These are phyloP conservation scores for Drosophila rufa DNA, from an alignment of 1,140 invertebrate species.

Conservation along the genomic window DNA sequence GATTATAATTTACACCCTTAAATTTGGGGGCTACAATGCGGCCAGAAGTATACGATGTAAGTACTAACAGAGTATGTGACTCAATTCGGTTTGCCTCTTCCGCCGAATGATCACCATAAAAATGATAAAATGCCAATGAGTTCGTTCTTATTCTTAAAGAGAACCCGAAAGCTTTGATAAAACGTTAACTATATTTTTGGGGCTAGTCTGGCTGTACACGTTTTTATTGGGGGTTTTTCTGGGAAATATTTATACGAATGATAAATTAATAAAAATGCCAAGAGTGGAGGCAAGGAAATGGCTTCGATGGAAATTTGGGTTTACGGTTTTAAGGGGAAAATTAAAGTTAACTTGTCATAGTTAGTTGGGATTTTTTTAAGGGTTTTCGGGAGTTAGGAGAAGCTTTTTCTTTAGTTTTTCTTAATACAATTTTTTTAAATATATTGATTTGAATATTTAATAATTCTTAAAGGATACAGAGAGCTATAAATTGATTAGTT, in stretches of 20 bases:
- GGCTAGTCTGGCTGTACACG: not conserved
- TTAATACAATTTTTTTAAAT: not conserved
- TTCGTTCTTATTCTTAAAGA: constrained; percentile 12
- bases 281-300: not conserved
- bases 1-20: constrained; percentile 85
- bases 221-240: constrained; percentile 9
- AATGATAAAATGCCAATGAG: constrained; percentile 9
- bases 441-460: too few species aligned
- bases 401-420: not conserved
- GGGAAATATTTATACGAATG: constrained; percentile 22
- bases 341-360: not conserved
- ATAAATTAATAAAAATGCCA: constrained; percentile 32
- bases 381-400: not conserved
- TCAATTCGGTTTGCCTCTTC: not conserved
- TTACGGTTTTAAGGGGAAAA: not conserved
- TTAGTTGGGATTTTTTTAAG: not conserved
- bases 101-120: constrained; percentile 2
- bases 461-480: too few species aligned
- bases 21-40: constrained; percentile 84
- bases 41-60: constrained; percentile 84
- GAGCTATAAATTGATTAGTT: too few species aligned
- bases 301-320: constrained; percentile 1
- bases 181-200: not conserved
- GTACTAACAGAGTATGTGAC: constrained; percentile 29
- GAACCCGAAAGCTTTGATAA: constrained; percentile 6